A percentile compares a stretch with the other conserved stretches of the same genome.
Evolutionary conservation across 2,888 invertebrate genomes (phyloP).

Genomic region (Calameuta filiformis): DNA sequence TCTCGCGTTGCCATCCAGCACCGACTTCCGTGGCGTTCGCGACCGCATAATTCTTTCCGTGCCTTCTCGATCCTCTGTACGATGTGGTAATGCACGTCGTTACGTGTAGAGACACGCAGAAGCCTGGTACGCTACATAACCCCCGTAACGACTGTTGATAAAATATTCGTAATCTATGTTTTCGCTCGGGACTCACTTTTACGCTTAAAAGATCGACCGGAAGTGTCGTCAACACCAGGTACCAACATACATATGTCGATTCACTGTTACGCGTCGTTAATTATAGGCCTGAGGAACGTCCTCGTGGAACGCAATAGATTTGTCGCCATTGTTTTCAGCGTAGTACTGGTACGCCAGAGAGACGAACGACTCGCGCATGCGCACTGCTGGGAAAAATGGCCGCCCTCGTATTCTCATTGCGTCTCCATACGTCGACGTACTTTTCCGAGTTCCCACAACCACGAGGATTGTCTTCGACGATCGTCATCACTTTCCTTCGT

Average conservation of each 20-base stretch:
- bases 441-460: not conserved
- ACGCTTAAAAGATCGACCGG: not conserved
- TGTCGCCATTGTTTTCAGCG: not conserved
- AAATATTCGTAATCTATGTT: not conserved
- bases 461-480: not conserved
- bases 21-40: conserved; percentile 38
- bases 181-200: not conserved
- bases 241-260: too few relatives aligned
- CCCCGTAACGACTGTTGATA: not conserved
- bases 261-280: not conserved
- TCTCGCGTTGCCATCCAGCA: not conserved
- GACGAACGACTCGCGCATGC: not conserved
- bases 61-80: conserved; percentile 25
- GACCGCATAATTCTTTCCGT: conserved; percentile 38
- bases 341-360: not conserved
- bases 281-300: not conserved
- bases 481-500: not conserved
- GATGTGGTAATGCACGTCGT: not conserved
- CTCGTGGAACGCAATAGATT: not conserved
- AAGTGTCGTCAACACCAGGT: not conserved
- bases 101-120: not conserved
- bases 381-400: not conserved
- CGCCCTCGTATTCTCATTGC: not conserved
- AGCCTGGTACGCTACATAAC: not conserved
- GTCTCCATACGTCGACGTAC: not conserved